Evolutionary conservation across 2,888 invertebrate genomes (phyloP).

Genomic region (Ophion obscuratus): DNA sequence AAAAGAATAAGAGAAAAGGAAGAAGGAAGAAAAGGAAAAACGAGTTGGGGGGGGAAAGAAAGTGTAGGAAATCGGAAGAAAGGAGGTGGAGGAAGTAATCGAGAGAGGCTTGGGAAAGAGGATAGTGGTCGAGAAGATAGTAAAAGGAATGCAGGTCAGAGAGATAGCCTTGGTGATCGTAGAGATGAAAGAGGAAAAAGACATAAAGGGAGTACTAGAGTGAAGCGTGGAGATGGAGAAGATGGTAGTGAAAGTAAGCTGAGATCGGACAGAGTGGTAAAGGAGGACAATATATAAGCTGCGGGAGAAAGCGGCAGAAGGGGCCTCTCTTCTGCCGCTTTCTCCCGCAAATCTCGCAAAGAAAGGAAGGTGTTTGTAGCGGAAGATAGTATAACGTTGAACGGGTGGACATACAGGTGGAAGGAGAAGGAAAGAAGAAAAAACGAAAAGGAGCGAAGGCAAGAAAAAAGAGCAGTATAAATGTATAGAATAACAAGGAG

Average conservation of each 20-base stretch:
- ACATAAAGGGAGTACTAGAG: slow-evolving; percentile 1
- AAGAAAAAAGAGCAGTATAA: background rate
- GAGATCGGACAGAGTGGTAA: background rate
- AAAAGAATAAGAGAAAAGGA: background rate
- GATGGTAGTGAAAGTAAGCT: background rate
- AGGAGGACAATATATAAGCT: background rate
- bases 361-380: background rate
- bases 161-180: slow-evolving; percentile 1
- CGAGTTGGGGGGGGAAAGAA: background rate
- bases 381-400: background rate
- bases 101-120: background rate
- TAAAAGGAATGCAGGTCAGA: background rate
- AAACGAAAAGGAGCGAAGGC: background rate
- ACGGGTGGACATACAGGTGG: background rate
- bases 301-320: background rate
- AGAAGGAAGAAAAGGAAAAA: background rate
- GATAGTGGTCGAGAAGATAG: background rate
- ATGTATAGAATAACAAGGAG: background rate
- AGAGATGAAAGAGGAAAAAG: background rate
- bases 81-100: background rate
- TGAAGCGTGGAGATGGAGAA: no score
- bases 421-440: background rate
- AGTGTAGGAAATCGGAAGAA: background rate
- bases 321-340: no score
- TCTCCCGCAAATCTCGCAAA: no score